A percentile compares a stretch with the other conserved stretches of the same genome.
phyloP scores from a whole-genome alignment of 2,113 vertebrate species.

The Antigone vipio region DNA sequence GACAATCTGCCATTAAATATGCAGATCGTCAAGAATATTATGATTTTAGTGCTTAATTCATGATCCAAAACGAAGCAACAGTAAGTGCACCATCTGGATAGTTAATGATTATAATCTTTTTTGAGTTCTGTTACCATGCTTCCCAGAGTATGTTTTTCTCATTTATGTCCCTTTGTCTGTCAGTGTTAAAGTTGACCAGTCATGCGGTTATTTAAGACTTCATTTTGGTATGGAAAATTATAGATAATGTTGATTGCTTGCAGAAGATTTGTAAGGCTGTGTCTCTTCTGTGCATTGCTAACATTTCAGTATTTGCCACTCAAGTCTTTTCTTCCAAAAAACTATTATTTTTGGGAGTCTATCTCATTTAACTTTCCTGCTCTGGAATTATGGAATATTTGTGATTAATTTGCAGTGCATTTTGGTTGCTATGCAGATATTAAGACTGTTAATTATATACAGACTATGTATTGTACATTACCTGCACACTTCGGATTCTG shows the following conservation, averaged over 20 bases:
- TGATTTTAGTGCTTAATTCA: not conserved
- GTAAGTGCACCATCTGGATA: constrained; percentile 16
- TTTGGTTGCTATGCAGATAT: not conserved
- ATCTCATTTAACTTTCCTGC: not conserved
- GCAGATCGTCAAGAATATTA: not conserved
- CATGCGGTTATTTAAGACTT: not conserved
- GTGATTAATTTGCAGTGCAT: not conserved
- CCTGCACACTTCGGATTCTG: not conserved
- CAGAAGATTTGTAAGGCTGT: not conserved
- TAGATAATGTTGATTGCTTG: not conserved
- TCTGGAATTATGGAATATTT: not conserved
- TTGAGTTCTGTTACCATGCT: not conserved
- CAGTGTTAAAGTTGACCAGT: not conserved
- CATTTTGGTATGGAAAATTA: not conserved
- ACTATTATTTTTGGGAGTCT: not conserved
- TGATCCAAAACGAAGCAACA: not conserved
- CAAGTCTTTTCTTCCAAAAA: not conserved
- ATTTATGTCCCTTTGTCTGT: not conserved
- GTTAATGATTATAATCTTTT: not conserved
- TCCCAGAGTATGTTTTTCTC: not conserved
- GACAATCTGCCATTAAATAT: not conserved
- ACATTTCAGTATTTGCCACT: not conserved
- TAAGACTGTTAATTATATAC: not conserved
- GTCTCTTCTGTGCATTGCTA: not conserved
- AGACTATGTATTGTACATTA: not conserved